These are phyloP conservation scores for Murina feae DNA, from an alignment of 2,113 vertebrate genomes.

Conservation along the genomic window DNA sequence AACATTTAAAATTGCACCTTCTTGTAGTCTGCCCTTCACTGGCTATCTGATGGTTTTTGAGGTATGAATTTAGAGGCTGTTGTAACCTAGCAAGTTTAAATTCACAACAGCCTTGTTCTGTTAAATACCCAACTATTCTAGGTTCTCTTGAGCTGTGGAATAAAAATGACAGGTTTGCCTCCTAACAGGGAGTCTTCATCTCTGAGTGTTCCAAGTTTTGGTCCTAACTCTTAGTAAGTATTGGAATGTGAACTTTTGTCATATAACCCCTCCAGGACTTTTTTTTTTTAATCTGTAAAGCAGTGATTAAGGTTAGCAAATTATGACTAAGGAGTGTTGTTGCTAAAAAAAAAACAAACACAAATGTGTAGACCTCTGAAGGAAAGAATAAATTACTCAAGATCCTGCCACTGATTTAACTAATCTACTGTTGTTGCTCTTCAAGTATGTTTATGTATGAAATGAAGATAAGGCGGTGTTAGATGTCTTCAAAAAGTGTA, in stretches of 20 bases:
- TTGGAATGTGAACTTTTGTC: background rate
- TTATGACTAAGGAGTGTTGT: background rate
- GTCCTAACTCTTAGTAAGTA: background rate
- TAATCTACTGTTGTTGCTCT: background rate
- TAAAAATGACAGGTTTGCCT: background rate
- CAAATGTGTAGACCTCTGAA: background rate
- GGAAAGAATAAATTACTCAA: background rate
- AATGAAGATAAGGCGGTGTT: background rate
- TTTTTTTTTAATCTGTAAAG: background rate
- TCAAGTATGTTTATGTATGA: background rate
- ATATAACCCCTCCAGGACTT: background rate
- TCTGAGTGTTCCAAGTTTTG: background rate
- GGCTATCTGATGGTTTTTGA: background rate
- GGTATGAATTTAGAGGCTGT: background rate
- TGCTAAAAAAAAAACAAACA: background rate
- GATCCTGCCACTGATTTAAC: background rate
- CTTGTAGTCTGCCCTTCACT: background rate
- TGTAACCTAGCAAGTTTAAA: background rate
- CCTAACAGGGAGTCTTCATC: background rate
- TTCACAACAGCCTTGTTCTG: background rate
- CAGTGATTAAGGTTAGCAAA: background rate
- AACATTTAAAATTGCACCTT: background rate
- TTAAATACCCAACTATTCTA: background rate
- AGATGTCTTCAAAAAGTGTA: background rate
- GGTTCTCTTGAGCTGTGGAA: background rate